Conservation (phyloP, 92 coral and sea anemone species). For the Plumapathes pennacea region DNA sequence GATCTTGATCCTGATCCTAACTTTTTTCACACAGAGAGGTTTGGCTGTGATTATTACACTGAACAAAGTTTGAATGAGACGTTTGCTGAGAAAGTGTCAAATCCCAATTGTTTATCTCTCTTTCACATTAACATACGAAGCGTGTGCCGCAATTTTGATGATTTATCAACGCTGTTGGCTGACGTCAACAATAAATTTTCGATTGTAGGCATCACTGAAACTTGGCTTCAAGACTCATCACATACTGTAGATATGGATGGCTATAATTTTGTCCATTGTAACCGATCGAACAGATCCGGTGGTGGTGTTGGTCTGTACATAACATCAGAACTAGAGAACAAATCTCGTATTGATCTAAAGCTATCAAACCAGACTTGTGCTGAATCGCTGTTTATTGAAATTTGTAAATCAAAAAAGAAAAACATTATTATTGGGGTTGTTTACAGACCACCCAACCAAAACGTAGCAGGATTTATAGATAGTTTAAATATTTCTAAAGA, state of each 20-base stretch:
- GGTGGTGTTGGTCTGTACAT: constrained; percentile 45
- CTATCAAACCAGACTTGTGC: neutral
- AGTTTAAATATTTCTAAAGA: too few relatives aligned
- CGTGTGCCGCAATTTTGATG: too few relatives aligned
- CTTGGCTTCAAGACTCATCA: constrained; percentile 20
- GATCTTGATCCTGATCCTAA: too few relatives aligned
- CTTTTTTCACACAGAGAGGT: too few relatives aligned
- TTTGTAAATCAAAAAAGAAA: constrained; percentile 4
- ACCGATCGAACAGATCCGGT: constrained; percentile 16
- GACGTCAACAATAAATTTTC: neutral
- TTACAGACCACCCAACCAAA: too few relatives aligned
- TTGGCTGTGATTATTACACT: too few relatives aligned
- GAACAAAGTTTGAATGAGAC: too few relatives aligned
- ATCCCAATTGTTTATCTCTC: too few relatives aligned
- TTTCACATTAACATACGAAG: too few relatives aligned
- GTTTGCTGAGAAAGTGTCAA: too few relatives aligned
- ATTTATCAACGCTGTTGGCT: neutral
- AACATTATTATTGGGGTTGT: too few relatives aligned
- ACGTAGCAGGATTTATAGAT: too few relatives aligned
- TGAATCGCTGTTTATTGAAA: constrained; percentile 26
- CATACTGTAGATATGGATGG: constrained; percentile 12
- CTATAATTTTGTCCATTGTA: constrained; percentile 20
- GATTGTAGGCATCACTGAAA: constrained; percentile 2
- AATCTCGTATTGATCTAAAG: constrained; percentile 9
- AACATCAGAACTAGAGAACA: constrained; percentile 9